A percentile compares a stretch with the other conserved stretches of the same genome.
phyloP scores from a whole-genome alignment of 2,797 vertebrate genomes.

The Aplochiton taeniatus region DNA sequence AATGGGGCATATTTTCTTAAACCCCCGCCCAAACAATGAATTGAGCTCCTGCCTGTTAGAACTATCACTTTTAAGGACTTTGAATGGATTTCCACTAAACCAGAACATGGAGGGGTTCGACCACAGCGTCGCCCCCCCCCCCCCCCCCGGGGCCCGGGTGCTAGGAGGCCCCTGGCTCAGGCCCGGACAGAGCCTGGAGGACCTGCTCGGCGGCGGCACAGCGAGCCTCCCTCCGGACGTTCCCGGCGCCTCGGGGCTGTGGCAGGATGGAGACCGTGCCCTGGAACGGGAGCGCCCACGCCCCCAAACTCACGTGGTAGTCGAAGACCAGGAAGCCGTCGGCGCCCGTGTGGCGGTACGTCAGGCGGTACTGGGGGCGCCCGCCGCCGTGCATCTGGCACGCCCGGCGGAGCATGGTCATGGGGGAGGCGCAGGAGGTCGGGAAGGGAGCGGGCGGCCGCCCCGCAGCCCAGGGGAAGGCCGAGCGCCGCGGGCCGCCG shows the following conservation, averaged over 20 bases:
- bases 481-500: rapidly evolving
- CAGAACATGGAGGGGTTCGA: too few relatives aligned
- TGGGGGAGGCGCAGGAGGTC: background rate
- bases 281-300: constrained; percentile 44
- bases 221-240: constrained; percentile 46
- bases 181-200: constrained; percentile 37
- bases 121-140: too few relatives aligned
- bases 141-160: too few relatives aligned
- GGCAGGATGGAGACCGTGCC: constrained; percentile 63
- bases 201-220: constrained; percentile 55
- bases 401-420: constrained; percentile 54
- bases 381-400: constrained; percentile 63
- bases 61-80: too few relatives aligned
- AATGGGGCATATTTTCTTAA: too few relatives aligned
- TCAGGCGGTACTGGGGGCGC: constrained; percentile 64
- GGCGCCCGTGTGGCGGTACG: constrained; percentile 52
- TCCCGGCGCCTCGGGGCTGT: background rate
- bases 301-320: constrained; percentile 75
- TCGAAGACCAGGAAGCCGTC: constrained; percentile 76
- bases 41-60: too few relatives aligned
- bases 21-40: background rate
- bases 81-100: too few relatives aligned
- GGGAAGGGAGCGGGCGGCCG: background rate
- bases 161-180: too few relatives aligned
- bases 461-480: constrained; percentile 39